These are phyloP conservation scores for Lonchura striata DNA, from an alignment of 2,113 vertebrate species.

Conservation along the genomic window DNA sequence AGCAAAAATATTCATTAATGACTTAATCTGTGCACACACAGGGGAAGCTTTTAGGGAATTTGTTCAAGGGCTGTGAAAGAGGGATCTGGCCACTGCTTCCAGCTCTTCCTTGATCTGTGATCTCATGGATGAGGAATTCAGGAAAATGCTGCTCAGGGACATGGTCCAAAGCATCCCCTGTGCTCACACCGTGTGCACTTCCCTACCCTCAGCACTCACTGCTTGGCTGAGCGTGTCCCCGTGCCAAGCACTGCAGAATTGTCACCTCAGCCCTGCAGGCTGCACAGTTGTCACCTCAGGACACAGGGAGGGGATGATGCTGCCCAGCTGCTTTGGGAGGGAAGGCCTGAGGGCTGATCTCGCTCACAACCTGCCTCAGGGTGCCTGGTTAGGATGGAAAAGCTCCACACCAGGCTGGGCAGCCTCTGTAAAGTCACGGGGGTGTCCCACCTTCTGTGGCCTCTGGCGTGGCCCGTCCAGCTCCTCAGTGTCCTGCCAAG, in stretches of 20 bases:
- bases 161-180: not conserved
- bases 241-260: not conserved
- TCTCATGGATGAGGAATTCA: slow-evolving; percentile 40
- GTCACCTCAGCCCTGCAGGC: not conserved
- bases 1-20: slow-evolving; percentile 55
- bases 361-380: not conserved
- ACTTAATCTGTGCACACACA: slow-evolving; percentile 36
- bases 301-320: accelerated
- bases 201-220: not conserved
- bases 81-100: slow-evolving; percentile 37
- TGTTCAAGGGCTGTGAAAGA: slow-evolving; percentile 42
- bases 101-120: slow-evolving; percentile 43
- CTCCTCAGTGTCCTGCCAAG: not conserved
- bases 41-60: slow-evolving; percentile 52
- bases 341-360: not conserved
- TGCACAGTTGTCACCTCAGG: not conserved
- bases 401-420: not conserved
- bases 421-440: accelerated
- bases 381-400: accelerated
- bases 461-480: not conserved
- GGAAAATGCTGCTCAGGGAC: not conserved
- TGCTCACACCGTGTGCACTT: not conserved
- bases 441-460: not conserved
- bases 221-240: accelerated
- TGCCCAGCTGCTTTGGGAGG: not conserved